These are phyloP conservation scores for Rousettus leschenaultii DNA, from an alignment of 2,113 vertebrate species.

Conservation along the genomic window DNA sequence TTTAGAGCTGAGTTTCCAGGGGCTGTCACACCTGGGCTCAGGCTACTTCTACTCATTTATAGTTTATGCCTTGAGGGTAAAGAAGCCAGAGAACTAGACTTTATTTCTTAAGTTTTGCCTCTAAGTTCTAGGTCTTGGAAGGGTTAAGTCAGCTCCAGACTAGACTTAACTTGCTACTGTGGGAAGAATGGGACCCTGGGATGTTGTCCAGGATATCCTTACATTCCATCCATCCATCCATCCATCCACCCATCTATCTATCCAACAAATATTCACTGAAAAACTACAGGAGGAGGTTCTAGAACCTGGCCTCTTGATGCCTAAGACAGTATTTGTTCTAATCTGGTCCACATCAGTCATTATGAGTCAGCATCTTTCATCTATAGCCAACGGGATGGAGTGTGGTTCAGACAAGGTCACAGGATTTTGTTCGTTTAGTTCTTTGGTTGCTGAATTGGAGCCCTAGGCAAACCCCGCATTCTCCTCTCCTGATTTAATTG, in stretches of 20 bases:
- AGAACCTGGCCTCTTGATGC: neutral
- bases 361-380: neutral
- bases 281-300: neutral
- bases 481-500: conserved; percentile 68
- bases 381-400: neutral
- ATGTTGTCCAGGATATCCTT: neutral
- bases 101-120: neutral
- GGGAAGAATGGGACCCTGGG: neutral
- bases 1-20: neutral
- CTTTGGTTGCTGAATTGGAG: conserved; percentile 50
- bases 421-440: neutral
- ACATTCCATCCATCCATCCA: neutral
- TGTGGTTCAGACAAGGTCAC: neutral
- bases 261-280: neutral
- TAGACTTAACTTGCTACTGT: neutral
- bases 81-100: neutral
- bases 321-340: neutral
- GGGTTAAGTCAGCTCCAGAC: neutral
- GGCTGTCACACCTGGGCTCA: neutral
- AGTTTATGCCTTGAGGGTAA: neutral
- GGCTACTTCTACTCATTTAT: neutral
- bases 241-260: neutral
- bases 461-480: conserved; percentile 56
- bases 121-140: neutral
- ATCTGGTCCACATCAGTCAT: neutral